phyloP scores from a whole-genome alignment of 2,113 vertebrate genomes.

The Vireo altiloquus region DNA sequence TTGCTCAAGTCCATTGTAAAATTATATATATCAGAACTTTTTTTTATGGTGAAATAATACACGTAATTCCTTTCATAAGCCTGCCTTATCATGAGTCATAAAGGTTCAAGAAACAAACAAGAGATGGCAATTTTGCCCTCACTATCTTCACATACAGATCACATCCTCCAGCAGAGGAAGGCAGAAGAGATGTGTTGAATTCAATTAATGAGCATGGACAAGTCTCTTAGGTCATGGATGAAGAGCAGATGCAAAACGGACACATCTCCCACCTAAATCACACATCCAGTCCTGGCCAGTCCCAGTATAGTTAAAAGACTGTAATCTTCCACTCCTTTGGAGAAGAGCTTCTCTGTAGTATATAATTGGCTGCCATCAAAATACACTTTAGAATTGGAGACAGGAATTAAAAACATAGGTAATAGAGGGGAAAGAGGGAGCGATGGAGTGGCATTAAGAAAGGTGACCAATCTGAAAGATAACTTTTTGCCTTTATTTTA shows the following conservation, averaged over 20 bases:
- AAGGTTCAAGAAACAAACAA: not conserved
- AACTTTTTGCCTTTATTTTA: not conserved
- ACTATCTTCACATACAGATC: not conserved
- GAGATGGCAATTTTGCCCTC: not conserved
- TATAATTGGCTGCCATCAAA: not conserved
- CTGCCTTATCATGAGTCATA: not conserved
- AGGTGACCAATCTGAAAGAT: not conserved
- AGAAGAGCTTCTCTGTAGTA: not conserved
- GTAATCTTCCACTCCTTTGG: rapidly evolving
- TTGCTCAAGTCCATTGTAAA: not conserved
- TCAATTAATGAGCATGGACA: not conserved
- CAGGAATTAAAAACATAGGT: not conserved
- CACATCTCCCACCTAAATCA: rapidly evolving
- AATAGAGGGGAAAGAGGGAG: not conserved
- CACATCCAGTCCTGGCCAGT: not conserved
- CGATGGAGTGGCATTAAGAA: not conserved
- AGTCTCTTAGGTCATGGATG: not conserved
- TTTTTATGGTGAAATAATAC: not conserved
- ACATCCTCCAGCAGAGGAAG: not conserved
- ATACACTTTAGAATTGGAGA: not conserved
- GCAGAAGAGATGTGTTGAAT: not conserved
- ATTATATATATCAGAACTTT: not conserved
- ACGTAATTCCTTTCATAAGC: not conserved
- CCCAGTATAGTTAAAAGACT: not conserved
- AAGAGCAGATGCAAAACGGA: not conserved